phyloP scores from a whole-genome alignment of 2,113 vertebrate species.

The Chascanopsetta lugubris region DNA sequence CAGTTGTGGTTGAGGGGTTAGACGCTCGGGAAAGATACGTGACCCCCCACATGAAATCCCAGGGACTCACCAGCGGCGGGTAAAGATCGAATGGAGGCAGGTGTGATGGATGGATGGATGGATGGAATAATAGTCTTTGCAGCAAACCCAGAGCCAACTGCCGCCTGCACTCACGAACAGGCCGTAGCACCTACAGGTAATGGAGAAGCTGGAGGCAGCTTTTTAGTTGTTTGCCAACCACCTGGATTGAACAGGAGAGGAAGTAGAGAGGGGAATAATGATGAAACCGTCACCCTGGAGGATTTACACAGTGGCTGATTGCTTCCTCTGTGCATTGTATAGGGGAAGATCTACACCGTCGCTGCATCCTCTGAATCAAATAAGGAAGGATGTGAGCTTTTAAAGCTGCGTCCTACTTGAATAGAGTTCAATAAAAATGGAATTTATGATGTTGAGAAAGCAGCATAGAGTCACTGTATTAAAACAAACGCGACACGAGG shows the following conservation, averaged over 20 bases:
- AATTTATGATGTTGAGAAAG: neutral
- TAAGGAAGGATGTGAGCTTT: constrained; percentile 10
- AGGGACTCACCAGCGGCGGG: too few relatives aligned
- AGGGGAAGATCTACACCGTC: neutral
- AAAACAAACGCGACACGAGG: neutral
- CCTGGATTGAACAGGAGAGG: neutral
- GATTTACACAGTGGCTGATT: neutral
- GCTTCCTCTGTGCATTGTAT: neutral
- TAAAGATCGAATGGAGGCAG: too few relatives aligned
- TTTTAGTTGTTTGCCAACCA: neutral
- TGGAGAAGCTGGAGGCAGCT: neutral
- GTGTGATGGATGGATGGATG: too few relatives aligned
- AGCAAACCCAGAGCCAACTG: neutral
- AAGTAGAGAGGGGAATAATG: neutral
- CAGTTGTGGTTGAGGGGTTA: too few relatives aligned
- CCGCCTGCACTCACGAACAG: neutral
- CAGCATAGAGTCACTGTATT: neutral
- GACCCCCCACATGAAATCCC: too few relatives aligned
- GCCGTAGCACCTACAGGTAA: neutral
- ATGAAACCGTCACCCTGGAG: constrained; percentile 3
- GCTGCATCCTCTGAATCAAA: constrained; percentile 13
- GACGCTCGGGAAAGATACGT: too few relatives aligned
- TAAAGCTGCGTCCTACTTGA: constrained; percentile 21
- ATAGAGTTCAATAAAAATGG: neutral
- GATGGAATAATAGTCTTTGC: neutral